A percentile compares a stretch with the other conserved stretches of the same genome.
Evolutionary conservation across 2,888 invertebrate genomes (phyloP).

Genomic region (Rhingia campestris): DNA sequence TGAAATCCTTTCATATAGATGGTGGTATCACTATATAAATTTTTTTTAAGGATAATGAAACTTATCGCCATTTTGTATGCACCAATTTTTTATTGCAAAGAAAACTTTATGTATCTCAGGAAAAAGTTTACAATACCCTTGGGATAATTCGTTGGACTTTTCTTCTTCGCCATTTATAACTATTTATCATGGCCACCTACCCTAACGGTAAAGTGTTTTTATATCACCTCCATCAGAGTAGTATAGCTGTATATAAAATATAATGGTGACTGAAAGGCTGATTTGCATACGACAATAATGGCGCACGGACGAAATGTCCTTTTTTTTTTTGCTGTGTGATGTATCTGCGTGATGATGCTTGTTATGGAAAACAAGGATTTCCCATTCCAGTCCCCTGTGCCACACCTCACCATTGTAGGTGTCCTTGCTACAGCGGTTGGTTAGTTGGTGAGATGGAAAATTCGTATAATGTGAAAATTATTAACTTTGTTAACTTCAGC

Average conservation of each 20-base stretch:
- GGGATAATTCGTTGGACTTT: neutral
- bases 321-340: constrained; percentile 36
- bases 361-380: constrained; percentile 25
- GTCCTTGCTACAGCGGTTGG: neutral
- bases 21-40: constrained; percentile 34
- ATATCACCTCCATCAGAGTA: constrained; percentile 24
- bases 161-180: constrained; percentile 6
- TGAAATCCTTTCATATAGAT: too few relatives aligned
- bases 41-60: too few relatives aligned
- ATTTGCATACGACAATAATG: constrained; percentile 71
- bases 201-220: constrained; percentile 40
- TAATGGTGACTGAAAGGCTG: constrained; percentile 65
- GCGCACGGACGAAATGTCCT: constrained; percentile 50
- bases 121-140: too few relatives aligned
- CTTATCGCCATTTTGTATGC: too few relatives aligned
- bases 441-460: constrained; percentile 45
- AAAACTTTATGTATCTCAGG: too few relatives aligned
- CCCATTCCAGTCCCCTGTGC: too few relatives aligned
- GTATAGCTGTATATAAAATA: constrained; percentile 46
- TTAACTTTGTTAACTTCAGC: constrained; percentile 61
- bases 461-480: constrained; percentile 65
- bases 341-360: constrained; percentile 4
- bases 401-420: neutral
- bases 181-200: constrained; percentile 24
- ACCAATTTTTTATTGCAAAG: too few relatives aligned